Evolutionary conservation across 2,888 invertebrate genomes (phyloP), one percentile per base, ranked within the genome.

Genomic region (Amorpha juglandis): DNA sequence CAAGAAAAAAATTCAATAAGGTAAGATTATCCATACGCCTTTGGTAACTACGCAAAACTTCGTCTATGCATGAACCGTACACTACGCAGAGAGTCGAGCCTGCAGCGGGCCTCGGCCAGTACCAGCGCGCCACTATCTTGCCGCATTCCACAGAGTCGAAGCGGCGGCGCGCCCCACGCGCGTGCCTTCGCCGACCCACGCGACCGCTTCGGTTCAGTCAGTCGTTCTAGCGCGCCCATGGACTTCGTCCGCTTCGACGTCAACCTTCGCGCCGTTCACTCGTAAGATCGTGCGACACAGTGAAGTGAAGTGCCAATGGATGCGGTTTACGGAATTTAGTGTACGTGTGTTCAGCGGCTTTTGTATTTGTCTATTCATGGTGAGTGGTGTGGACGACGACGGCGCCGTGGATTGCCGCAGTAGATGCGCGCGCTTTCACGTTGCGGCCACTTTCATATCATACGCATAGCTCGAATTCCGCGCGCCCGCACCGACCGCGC

Each of bases 121-220:
- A 65, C 77, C 77, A 74, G 76, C 75, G 73, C 79, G 76, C 94
- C 92, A 58, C 55, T 65, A 65, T 65, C 64, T 84, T 82, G 86
- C 87, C 87, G 86, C 88, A 87, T 88, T 87, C 88, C 91, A 89
- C 88, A 87, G 87, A 86, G 88, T 90, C 91, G 88, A 88, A 87
- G 88, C 87, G 88, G 90, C 90, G 92, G 92, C 90, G 87, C 84
- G 82, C 86, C 85, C 84, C 85, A 83, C 83, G 93, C 92, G 92
- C 94, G 95, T 94, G 94, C 94, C 94, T 94, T 92, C 89, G 93
- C 81, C 83, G 95, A 95, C 96, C 95, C 96, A 96, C 95, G 96
- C 96, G 96, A 95, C 95, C 95, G 94, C 83, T 74, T 77, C 79
- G 75, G 81, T 76, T 78, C 84, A 77, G 81, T 87, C 90, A 91